Percentiles rank a stretch among this genome's conserved stretches.
Conservation (phyloP, 2,888 invertebrate genomes). For the Hypsopygia costalis region DNA sequence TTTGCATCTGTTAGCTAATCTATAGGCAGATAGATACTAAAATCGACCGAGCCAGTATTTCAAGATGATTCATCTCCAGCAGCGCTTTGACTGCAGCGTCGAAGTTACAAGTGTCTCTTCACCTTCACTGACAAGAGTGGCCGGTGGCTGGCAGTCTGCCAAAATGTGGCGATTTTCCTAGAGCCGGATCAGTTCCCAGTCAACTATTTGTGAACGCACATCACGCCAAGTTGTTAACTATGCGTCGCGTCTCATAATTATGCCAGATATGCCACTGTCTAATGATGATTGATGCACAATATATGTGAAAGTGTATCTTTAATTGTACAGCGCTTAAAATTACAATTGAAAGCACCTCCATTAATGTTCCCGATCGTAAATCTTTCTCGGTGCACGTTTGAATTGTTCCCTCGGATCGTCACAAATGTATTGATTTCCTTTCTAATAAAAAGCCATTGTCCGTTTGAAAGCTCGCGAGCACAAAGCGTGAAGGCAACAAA, state of each 20-base stretch:
- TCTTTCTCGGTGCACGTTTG: slow-evolving; percentile 19
- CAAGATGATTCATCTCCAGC: slow-evolving; percentile 31
- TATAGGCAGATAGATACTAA: slow-evolving; percentile 11
- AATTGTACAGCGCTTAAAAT: neutral
- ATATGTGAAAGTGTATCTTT: slow-evolving; percentile 1
- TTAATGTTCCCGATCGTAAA: slow-evolving; percentile 18
- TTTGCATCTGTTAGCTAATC: slow-evolving; percentile 9
- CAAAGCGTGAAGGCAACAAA: slow-evolving; percentile 72
- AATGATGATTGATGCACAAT: neutral
- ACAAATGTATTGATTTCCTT: slow-evolving; percentile 65
- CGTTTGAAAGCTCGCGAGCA: slow-evolving; percentile 64
- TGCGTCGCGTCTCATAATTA: slow-evolving; percentile 17
- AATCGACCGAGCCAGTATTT: slow-evolving; percentile 20
- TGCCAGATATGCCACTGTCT: neutral
- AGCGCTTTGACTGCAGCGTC: slow-evolving; percentile 32
- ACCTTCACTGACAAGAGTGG: slow-evolving; percentile 39
- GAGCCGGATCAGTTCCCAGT: slow-evolving; percentile 56
- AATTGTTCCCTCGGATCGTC: slow-evolving; percentile 35
- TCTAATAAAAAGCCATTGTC: slow-evolving; percentile 61
- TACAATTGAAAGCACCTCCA: slow-evolving; percentile 12
- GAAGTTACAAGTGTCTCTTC: slow-evolving; percentile 43
- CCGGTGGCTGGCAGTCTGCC: slow-evolving; percentile 52
- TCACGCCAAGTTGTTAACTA: slow-evolving; percentile 49
- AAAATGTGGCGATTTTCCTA: slow-evolving; percentile 56
- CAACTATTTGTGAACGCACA: slow-evolving; percentile 30